Evolutionary conservation across 2,888 invertebrate genomes (phyloP), one percentile per base, ranked within the genome.

Genomic region (Lepidocyrtoides sp.): DNA sequence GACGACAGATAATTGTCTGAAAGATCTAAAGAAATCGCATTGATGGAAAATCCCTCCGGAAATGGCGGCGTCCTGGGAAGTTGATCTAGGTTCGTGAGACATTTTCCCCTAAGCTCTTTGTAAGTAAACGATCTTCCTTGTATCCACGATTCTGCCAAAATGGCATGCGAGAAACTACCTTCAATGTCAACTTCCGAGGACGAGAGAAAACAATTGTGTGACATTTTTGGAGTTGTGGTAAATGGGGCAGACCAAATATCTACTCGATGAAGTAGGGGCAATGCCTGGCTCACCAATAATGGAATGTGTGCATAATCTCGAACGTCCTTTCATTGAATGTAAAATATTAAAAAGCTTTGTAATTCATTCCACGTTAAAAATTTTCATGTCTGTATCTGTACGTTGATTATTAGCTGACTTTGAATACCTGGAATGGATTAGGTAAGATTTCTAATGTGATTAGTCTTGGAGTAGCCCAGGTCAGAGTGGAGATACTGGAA

Each of bases 281-380:
- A 79, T n/a, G 87, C 89, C 90, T 91, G 91, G 36, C 86, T 87
- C 0, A 94, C 90, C 36, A 94, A 60, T 20, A 92, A 20, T 0
- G 94, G 94, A 66, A 94, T 93, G 57, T 94, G 93, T 7, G 92
- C 84, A 26, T 93, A 91, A 69, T 94, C 94, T 2, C 93, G 81
- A 54, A 94, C 86, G 81, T 94, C 94, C 93, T 94, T 26, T 10
- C 32, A 82, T 29, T n/a, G 23, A 10, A 26, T 2, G 26, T 10
- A 60, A 26, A 23, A 10, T 3, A 20, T 36, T 36, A 36, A n/a
- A n/a, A n/a, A n/a, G n/a, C n/a, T n/a, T n/a, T n/a, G n/a, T n/a
- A n/a, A n/a, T n/a, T n/a, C n/a, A n/a, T n/a, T n/a, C n/a, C n/a
- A n/a, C n/a, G n/a, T n/a, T n/a, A n/a, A n/a, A n/a, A n/a, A n/a